Evolutionary conservation across 2,113 vertebrate genomes (phyloP).

Genomic region (Xenopus laevis): DNA sequence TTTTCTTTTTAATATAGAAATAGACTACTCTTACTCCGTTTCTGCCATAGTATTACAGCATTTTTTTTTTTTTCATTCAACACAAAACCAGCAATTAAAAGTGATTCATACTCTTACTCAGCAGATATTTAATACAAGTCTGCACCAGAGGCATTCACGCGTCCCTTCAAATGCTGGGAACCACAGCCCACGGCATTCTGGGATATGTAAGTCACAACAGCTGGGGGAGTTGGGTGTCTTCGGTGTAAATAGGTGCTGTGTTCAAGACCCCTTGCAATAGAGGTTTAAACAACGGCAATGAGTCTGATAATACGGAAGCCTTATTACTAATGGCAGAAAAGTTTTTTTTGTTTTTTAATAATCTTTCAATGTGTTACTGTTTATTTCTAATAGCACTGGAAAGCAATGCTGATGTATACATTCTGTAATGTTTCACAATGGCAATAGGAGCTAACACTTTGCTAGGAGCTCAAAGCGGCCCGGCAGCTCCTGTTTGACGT

Average conservation of each 20-base stretch:
- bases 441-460: conserved; percentile 35
- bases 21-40: conserved; percentile 40
- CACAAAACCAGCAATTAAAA: not conserved
- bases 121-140: not conserved
- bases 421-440: conserved; percentile 49
- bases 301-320: conserved; percentile 47
- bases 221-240: not conserved
- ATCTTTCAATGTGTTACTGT: conserved; percentile 9
- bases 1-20: conserved; percentile 47
- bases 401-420: conserved; percentile 45
- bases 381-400: conserved; percentile 51
- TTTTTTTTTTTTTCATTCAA: not conserved
- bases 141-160: not conserved
- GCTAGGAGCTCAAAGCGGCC: not conserved
- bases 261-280: not conserved
- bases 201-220: not conserved
- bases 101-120: not conserved
- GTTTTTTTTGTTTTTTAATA: conserved; percentile 26
- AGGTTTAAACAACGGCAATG: conserved; percentile 26
- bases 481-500: too few relatives aligned
- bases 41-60: conserved; percentile 35
- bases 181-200: not conserved
- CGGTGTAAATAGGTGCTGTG: not conserved
- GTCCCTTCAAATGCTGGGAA: not conserved
- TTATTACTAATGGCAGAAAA: conserved; percentile 51